Conservation (phyloP, 2,888 invertebrate genomes). For the Philhelius pedissequus region DNA sequence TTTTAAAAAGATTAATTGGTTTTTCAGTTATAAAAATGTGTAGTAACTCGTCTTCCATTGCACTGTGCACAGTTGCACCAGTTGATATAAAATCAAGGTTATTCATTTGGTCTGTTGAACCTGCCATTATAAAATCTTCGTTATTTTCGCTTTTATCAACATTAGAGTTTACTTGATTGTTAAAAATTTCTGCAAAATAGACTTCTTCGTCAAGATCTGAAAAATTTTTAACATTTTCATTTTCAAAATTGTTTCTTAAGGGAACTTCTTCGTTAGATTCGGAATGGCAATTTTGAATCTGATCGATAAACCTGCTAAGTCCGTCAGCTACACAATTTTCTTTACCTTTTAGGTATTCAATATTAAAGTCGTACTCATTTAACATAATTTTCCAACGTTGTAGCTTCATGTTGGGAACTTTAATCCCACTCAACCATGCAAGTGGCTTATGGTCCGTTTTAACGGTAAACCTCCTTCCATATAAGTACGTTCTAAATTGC, state of each 20-base stretch:
- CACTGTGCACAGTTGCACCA: not conserved
- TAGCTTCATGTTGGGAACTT: conserved; percentile 72
- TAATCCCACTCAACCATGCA: conserved; percentile 74
- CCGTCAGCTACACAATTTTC: too few species aligned
- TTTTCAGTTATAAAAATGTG: conserved; percentile 18
- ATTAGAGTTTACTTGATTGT: not conserved
- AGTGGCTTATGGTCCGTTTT: conserved; percentile 76
- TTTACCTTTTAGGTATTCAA: too few species aligned
- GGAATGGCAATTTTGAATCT: conserved; percentile 67
- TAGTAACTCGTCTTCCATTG: not conserved
- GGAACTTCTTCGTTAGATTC: not conserved
- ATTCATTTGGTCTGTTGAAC: not conserved
- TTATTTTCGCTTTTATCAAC: not conserved
- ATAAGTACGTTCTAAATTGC: conserved; percentile 74
- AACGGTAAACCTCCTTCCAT: conserved; percentile 74
- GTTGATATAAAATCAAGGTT: not conserved
- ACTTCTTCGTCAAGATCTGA: not conserved
- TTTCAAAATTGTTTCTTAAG: not conserved
- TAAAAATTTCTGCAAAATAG: conserved; percentile 69
- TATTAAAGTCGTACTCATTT: conserved; percentile 72
- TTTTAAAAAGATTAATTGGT: conserved; percentile 2
- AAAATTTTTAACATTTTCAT: not conserved
- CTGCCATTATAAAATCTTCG: not conserved
- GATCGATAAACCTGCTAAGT: conserved; percentile 50
- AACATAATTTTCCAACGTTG: conserved; percentile 71